Evolutionary conservation across 2,113 vertebrate species (phyloP).

Genomic region (Dicaeum eximium): DNA sequence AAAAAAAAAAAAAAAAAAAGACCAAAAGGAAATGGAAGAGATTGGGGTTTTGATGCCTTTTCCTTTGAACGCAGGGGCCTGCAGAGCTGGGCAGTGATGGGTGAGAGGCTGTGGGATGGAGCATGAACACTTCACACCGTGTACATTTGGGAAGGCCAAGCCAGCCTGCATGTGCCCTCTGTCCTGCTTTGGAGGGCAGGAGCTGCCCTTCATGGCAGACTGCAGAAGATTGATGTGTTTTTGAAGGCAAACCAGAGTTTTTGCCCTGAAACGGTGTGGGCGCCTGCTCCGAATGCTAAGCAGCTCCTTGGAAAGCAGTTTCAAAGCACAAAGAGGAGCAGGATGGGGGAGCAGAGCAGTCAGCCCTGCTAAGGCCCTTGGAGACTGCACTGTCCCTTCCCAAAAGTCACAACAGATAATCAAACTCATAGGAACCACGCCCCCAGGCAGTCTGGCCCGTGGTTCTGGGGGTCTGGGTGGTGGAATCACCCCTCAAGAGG

Average conservation of each 20-base stretch:
- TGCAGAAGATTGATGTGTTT: slow-evolving; percentile 32
- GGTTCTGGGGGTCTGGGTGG: background rate
- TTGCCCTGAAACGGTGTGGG: background rate
- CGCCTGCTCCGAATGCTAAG: slow-evolving; percentile 28
- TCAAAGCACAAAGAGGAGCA: background rate
- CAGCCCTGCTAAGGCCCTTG: background rate
- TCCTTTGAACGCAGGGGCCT: background rate
- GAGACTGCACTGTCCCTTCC: background rate
- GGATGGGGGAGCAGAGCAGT: fast-evolving
- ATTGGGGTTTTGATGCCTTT: background rate
- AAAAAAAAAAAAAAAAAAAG: background rate
- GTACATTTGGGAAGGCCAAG: background rate
- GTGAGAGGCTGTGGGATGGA: background rate
- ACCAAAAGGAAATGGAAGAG: background rate
- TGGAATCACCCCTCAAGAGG: background rate
- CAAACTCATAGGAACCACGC: fast-evolving
- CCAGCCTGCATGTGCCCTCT: background rate
- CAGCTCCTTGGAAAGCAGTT: slow-evolving; percentile 17
- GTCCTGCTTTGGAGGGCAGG: background rate
- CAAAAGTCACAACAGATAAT: background rate
- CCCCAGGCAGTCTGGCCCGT: fast-evolving
- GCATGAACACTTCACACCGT: background rate
- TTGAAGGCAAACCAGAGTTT: slow-evolving; percentile 25
- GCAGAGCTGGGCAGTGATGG: fast-evolving
- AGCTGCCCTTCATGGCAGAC: background rate